Conservation (phyloP, 2,797 vertebrate species). For the Vipera ursinii region DNA sequence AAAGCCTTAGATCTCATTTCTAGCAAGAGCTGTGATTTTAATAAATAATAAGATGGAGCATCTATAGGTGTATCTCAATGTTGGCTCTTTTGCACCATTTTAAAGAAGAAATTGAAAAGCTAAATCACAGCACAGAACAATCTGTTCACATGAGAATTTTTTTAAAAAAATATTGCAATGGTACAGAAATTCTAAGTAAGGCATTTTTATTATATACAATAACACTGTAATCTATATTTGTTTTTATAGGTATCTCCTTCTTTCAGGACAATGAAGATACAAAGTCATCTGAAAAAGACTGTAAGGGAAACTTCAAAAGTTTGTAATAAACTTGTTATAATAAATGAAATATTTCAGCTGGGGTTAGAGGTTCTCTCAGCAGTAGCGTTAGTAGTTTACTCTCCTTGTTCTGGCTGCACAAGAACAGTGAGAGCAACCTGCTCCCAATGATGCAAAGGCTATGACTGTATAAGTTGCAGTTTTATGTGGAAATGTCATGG, state of each 20-base stretch:
- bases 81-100: not conserved
- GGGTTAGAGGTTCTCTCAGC: not conserved
- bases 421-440: not conserved
- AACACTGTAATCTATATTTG: not conserved
- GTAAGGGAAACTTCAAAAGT: constrained; percentile 54
- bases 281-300: constrained; percentile 55
- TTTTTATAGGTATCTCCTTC: constrained; percentile 56
- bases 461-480: not conserved
- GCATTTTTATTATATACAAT: not conserved
- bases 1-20: not conserved
- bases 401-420: not conserved
- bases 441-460: not conserved
- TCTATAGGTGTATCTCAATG: not conserved
- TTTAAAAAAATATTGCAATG: not conserved
- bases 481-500: not conserved
- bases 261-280: constrained; percentile 61
- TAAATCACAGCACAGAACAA: not conserved
- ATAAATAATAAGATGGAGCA: not conserved
- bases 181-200: not conserved
- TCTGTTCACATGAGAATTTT: not conserved
- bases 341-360: not conserved
- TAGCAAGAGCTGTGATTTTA: not conserved
- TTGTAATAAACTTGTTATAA: not conserved
- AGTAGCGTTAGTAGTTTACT: not conserved
- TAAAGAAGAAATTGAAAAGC: rapidly evolving